phyloP scores from a whole-genome alignment of 2,797 vertebrate genomes.

The Hypotaenidia okinawae region DNA sequence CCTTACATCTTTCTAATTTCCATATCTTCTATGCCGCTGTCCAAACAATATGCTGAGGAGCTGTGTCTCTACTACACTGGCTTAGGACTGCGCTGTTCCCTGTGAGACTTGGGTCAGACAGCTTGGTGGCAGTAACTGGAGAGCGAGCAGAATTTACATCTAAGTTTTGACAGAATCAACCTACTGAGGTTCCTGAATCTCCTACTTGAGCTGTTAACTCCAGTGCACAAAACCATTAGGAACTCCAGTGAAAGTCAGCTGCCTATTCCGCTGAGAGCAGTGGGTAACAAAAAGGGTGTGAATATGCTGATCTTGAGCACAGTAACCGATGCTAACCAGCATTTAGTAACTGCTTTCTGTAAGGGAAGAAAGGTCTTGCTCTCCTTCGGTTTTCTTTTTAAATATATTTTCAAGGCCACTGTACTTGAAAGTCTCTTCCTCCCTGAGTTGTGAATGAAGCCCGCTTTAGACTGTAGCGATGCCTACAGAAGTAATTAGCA shows the following conservation, averaged over 20 bases:
- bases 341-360: conserved; percentile 4
- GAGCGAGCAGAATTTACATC: background rate
- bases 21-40: background rate
- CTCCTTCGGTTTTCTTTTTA: background rate
- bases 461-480: background rate
- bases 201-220: background rate
- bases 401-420: background rate
- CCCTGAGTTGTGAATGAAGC: background rate
- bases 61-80: background rate
- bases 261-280: conserved; percentile 6
- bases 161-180: background rate
- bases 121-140: background rate
- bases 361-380: background rate
- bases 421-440: background rate
- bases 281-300: conserved; percentile 25
- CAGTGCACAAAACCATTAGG: conserved; percentile 7
- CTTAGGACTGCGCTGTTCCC: background rate
- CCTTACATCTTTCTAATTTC: conserved; percentile 19
- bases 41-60: conserved; percentile 22
- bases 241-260: conserved; percentile 8
- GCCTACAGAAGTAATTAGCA: background rate
- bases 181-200: background rate
- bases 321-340: background rate
- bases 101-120: background rate
- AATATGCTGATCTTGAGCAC: background rate